A percentile compares a stretch with the other conserved stretches of the same genome.
phyloP scores from a whole-genome alignment of 1,140 invertebrate genomes.

The Manduca sexta region DNA sequence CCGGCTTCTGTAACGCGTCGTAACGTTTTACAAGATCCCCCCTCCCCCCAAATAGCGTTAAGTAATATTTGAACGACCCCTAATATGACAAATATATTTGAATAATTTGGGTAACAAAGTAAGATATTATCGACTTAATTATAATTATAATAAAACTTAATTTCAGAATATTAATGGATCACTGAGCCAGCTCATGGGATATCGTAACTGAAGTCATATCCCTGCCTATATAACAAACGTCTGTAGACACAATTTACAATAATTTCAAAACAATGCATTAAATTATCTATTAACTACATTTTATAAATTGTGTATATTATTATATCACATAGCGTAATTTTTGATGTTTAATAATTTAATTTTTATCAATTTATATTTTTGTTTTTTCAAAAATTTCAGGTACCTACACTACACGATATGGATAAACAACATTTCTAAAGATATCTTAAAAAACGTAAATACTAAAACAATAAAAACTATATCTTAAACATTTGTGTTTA shows the following conservation, averaged over 20 bases:
- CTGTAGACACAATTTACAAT: conserved; percentile 34
- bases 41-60: too few relatives aligned
- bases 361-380: conserved; percentile 3
- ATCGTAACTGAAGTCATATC: neutral
- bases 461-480: neutral
- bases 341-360: conserved; percentile 8
- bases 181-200: too few relatives aligned
- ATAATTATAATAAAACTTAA: too few relatives aligned
- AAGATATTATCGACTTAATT: too few relatives aligned
- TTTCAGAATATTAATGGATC: too few relatives aligned
- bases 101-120: too few relatives aligned
- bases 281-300: conserved; percentile 39
- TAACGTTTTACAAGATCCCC: too few relatives aligned
- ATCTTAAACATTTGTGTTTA: too few relatives aligned
- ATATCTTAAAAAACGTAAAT: neutral
- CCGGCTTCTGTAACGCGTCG: too few relatives aligned
- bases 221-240: neutral
- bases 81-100: too few relatives aligned
- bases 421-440: neutral
- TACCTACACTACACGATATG: neutral
- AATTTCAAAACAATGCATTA: conserved; percentile 41
- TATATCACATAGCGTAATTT: conserved; percentile 44
- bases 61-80: too few relatives aligned
- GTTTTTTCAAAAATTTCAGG: neutral
- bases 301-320: conserved; percentile 59